These are phyloP conservation scores for Eledona agricola DNA, from an alignment of 2,888 invertebrate species.

Conservation along the genomic window DNA sequence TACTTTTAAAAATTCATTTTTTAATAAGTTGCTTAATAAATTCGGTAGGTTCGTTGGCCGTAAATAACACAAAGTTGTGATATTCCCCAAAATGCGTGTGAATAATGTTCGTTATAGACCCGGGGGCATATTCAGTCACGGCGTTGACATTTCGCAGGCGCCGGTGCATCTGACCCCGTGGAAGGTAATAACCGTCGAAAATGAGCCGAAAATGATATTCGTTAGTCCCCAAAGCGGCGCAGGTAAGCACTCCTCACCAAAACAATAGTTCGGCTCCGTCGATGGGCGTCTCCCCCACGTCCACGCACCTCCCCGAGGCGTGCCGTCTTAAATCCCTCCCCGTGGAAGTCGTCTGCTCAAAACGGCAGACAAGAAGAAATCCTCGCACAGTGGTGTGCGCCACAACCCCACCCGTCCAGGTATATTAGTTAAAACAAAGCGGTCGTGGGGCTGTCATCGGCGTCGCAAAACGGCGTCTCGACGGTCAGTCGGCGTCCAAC, in stretches of 20 bases:
- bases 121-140: slow-evolving; percentile 1
- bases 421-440: slow-evolving; percentile 60
- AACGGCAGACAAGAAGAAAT: slow-evolving; percentile 45
- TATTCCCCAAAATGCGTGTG: slow-evolving; percentile 3
- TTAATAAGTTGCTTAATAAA: too few species aligned
- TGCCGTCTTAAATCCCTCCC: slow-evolving; percentile 29
- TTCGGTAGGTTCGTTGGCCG: too few species aligned
- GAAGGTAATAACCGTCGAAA: slow-evolving; percentile 28
- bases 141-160: slow-evolving; percentile 16
- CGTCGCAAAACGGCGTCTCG: slow-evolving; percentile 60
- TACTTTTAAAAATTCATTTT: too few species aligned
- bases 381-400: slow-evolving; percentile 45
- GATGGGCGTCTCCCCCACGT: slow-evolving; percentile 23
- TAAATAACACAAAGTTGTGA: too few species aligned
- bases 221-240: slow-evolving; percentile 25
- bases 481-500: slow-evolving; percentile 64
- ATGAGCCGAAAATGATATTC: slow-evolving; percentile 35
- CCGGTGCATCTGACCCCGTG: slow-evolving; percentile 14
- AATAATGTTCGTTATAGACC: neutral
- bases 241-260: slow-evolving; percentile 23
- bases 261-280: slow-evolving; percentile 16
- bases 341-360: slow-evolving; percentile 28
- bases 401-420: slow-evolving; percentile 64
- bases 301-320: slow-evolving; percentile 37
- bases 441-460: slow-evolving; percentile 57